A percentile compares a stretch with the other conserved stretches of the same genome.
Conservation (phyloP, 2,888 invertebrate species). For the Pardosa pseudoannulata region DNA sequence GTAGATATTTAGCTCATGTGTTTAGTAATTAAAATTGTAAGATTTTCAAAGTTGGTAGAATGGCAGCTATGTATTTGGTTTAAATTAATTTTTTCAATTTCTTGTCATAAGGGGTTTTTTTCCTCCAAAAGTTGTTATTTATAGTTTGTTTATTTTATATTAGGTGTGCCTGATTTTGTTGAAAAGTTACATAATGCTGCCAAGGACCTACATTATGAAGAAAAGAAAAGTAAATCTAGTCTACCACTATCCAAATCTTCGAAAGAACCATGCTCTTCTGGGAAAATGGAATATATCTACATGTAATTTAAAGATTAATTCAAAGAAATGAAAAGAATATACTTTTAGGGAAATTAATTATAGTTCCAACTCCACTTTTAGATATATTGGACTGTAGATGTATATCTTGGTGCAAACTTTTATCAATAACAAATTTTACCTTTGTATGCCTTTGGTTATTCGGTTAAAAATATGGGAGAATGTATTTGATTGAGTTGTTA, state of each 20-base stretch:
- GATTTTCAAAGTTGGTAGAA: too few relatives aligned
- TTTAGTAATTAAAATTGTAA: too few relatives aligned
- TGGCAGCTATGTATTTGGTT: too few relatives aligned
- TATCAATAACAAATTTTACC: too few relatives aligned
- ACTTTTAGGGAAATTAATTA: neutral
- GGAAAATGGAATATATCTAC: conserved; percentile 45
- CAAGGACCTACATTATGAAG: conserved; percentile 44
- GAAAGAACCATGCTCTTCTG: conserved; percentile 32
- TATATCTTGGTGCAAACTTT: neutral
- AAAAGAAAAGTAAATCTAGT: conserved; percentile 37
- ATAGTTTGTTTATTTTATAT: conserved; percentile 33
- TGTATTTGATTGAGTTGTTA: too few relatives aligned
- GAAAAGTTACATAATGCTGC: conserved; percentile 78
- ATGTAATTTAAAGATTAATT: conserved; percentile 35
- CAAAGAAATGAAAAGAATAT: neutral
- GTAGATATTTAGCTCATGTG: too few relatives aligned
- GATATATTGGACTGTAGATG: neutral
- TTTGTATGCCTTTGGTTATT: too few relatives aligned
- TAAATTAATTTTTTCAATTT: too few relatives aligned
- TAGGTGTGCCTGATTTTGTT: conserved; percentile 78
- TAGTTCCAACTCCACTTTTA: neutral
- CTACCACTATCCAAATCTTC: conserved; percentile 17
- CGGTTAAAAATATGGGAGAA: too few relatives aligned
- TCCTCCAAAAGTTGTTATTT: too few relatives aligned
- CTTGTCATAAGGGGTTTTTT: too few relatives aligned